A percentile compares a stretch with the other conserved stretches of the same genome.
phyloP scores from a whole-genome alignment of 2,113 vertebrate genomes.

The Corynorhinus townsendii region DNA sequence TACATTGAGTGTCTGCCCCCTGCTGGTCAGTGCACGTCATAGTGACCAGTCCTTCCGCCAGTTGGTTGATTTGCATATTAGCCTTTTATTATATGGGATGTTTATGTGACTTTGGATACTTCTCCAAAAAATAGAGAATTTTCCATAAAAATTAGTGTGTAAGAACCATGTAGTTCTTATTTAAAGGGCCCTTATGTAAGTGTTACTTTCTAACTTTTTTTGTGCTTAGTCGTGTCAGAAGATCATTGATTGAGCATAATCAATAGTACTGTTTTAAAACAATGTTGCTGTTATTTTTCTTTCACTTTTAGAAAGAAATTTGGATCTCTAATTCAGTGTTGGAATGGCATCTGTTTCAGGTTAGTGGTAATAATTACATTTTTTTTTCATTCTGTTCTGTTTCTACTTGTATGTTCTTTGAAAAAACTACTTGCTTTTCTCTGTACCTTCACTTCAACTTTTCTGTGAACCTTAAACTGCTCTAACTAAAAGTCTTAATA shows the following conservation, averaged over 20 bases:
- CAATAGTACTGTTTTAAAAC: not conserved
- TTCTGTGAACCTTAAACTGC: not conserved
- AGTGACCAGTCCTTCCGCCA: no score
- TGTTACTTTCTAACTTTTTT: slow-evolving; percentile 12
- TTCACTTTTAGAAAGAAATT: slow-evolving; percentile 56
- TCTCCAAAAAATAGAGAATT: not conserved
- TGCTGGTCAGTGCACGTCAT: no score
- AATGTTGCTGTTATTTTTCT: not conserved
- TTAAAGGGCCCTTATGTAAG: not conserved
- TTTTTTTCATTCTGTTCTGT: not conserved
- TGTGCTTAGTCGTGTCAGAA: not conserved
- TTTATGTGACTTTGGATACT: not conserved
- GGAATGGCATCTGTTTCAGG: slow-evolving; percentile 70
- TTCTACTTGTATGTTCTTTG: slow-evolving; percentile 28
- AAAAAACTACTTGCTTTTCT: not conserved
- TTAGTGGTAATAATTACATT: slow-evolving; percentile 45
- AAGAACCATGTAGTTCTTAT: not conserved
- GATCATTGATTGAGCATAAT: not conserved
- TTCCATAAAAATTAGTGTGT: not conserved
- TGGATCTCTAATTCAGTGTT: slow-evolving; percentile 18
- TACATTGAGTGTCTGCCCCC: no score
- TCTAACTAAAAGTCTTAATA: not conserved
- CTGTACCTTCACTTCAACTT: not conserved
- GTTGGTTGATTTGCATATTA: no score
- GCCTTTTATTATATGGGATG: not conserved